Base-by-base conservation (phyloP, 2,113 vertebrate species). In the Probosciger aterrimus region DNA sequence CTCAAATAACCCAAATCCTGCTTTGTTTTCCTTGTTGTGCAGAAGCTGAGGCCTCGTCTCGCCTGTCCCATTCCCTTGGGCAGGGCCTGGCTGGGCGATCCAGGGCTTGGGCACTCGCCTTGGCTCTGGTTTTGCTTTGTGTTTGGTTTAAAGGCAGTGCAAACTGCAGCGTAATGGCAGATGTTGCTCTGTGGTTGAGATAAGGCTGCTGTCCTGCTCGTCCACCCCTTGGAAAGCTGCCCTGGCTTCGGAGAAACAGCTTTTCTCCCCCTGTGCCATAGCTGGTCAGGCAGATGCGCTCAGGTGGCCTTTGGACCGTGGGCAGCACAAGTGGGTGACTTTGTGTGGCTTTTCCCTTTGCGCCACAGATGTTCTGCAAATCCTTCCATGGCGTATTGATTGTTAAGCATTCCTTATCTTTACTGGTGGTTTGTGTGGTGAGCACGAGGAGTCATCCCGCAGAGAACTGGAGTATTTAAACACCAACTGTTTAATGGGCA, bases 321-420 rank as follows among this genome's bases (percentile, higher is more conserved):
- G 46, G 47, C 52, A 31, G 53, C 24, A 4, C 47, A 1, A 6
- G 18, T 2, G 0, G 50, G 0, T 1, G 2, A 0, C 19, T 18
- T 9, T 3, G 19, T 1, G 3, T 18, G n/a, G 24, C 22, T 69
- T 31, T 63, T 52, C 46, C 41, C 82, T 80, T 30, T 24, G 68
- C 50, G 46, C 55, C 46, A 3, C 30, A 2, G 0, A 3, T 2
- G 4, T 5, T 77, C 64, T 0, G 0, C 0, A 1, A 4, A 7
- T 46, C 35, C 44, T 57, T 14, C 59, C 3, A 0, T 1, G 59
- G 50, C 44, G 0, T 18, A 0, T 3, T 0, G 3, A 1, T 17
- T 2, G 0, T 14, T 4, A 9, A 3, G 14, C 0, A 43, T 4
- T 9, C 50, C 43, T 35, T 10, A 7, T 28, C 37, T 31, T 23